Percentiles rank a stretch among this genome's conserved stretches.
Conservation (phyloP, 2,113 vertebrate genomes). For the Lucifuga dentata region DNA sequence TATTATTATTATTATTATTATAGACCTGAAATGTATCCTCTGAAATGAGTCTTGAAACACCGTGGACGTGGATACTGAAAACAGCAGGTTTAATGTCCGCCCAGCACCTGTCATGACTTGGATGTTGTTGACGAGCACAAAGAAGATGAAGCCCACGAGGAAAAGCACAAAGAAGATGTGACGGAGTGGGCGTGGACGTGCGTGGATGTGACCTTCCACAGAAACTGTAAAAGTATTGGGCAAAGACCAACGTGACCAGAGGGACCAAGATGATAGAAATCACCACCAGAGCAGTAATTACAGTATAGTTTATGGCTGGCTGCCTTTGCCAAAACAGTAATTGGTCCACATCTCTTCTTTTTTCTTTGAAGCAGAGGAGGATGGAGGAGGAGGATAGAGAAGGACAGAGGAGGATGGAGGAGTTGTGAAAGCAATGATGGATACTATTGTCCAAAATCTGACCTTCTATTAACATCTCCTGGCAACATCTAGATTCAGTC, state of each 20-base stretch:
- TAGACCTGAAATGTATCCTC: no score
- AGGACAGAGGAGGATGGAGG: conserved; percentile 86
- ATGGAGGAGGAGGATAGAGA: no score
- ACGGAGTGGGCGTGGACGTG: conserved; percentile 44
- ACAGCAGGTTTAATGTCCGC: conserved; percentile 64
- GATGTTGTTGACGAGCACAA: conserved; percentile 39
- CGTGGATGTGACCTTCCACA: conserved; percentile 45
- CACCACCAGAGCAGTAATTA: conserved; percentile 66
- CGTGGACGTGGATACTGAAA: conserved; percentile 41
- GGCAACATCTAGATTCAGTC: conserved; percentile 93
- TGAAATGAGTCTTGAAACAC: conserved; percentile 54
- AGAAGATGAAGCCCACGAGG: neutral
- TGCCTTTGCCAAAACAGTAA: conserved; percentile 87
- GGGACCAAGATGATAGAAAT: conserved; percentile 62
- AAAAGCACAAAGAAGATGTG: conserved; percentile 8
- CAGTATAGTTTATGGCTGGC: conserved; percentile 71
- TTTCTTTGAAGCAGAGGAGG: conserved; percentile 84
- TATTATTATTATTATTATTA: no score
- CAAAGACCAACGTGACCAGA: conserved; percentile 59
- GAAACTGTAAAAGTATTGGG: conserved; percentile 59
- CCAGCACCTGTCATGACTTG: conserved; percentile 62
- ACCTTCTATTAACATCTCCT: conserved; percentile 95
- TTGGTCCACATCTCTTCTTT: conserved; percentile 87
- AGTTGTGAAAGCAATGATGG: conserved; percentile 91
- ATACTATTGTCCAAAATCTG: conserved; percentile 91